phyloP scores from a whole-genome alignment of 2,888 invertebrate species.

The Portevinia maculata region DNA sequence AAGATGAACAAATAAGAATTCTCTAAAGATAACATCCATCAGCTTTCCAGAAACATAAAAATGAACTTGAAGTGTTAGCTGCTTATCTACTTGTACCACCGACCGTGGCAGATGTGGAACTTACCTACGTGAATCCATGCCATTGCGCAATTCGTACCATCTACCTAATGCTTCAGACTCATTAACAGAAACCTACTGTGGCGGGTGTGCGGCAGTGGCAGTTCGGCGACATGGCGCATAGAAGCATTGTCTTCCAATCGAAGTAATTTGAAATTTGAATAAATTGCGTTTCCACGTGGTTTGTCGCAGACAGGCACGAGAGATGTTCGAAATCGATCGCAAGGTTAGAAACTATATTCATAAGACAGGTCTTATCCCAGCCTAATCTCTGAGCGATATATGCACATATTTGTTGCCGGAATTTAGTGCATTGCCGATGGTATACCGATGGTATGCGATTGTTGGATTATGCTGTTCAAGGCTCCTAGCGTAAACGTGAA shows the following conservation, averaged over 20 bases:
- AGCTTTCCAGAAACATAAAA: constrained; percentile 76
- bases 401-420: constrained; percentile 61
- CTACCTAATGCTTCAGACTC: constrained; percentile 56
- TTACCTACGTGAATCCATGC: constrained; percentile 19
- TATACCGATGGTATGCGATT: constrained; percentile 29
- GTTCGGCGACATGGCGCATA: constrained; percentile 1
- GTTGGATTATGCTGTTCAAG: constrained; percentile 42
- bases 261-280: constrained; percentile 62
- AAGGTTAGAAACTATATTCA: constrained; percentile 67
- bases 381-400: constrained; percentile 49
- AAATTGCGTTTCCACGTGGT: constrained; percentile 69
- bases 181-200: constrained; percentile 40
- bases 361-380: constrained; percentile 59
- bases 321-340: constrained; percentile 63
- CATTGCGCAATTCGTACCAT: constrained; percentile 57
- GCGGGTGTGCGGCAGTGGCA: too few relatives aligned
- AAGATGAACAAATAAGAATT: constrained; percentile 80
- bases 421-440: constrained; percentile 47
- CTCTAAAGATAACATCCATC: constrained; percentile 53
- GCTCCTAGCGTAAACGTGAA: constrained; percentile 18
- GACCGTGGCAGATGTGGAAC: constrained; percentile 75
- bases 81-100: constrained; percentile 29
- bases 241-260: constrained; percentile 62
- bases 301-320: constrained; percentile 34
- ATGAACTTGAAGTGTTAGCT: constrained; percentile 78